A percentile compares a stretch with the other conserved stretches of the same genome.
Conservation (phyloP, 2,888 invertebrate genomes). For the Parascotia fuliginaria region DNA sequence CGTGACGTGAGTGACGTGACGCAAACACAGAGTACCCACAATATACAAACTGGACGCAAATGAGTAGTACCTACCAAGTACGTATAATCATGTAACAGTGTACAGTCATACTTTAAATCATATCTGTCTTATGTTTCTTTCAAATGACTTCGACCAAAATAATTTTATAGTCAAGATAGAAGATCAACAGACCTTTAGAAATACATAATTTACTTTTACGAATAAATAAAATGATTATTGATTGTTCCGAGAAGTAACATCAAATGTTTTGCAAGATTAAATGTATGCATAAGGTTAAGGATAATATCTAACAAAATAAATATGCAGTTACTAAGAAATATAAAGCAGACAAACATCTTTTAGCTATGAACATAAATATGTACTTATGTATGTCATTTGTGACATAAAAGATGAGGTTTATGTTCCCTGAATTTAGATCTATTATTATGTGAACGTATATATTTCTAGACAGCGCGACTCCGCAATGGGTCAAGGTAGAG, state of each 20-base stretch:
- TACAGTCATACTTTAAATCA: background rate
- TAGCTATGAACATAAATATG: background rate
- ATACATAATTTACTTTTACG: background rate
- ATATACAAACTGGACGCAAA: too few relatives aligned
- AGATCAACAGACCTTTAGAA: conserved; percentile 1
- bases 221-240: background rate
- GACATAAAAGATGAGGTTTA: background rate
- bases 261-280: background rate
- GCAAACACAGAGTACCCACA: too few relatives aligned
- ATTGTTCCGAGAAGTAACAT: background rate
- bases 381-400: background rate
- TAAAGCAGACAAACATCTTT: background rate
- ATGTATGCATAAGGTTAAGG: background rate
- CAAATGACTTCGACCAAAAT: conserved; percentile 11
- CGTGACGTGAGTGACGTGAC: too few relatives aligned
- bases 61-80: background rate
- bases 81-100: background rate
- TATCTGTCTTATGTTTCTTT: conserved; percentile 9
- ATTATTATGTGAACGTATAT: conserved; percentile 1
- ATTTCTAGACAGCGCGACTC: background rate
- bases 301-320: background rate
- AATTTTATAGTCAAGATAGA: too few relatives aligned
- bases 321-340: background rate
- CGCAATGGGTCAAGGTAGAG: conserved; percentile 9
- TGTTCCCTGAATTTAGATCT: background rate